These are phyloP conservation scores for Pocillopora damicornis DNA, from an alignment of 64 coral and sea anemone species.

Conservation along the genomic window DNA sequence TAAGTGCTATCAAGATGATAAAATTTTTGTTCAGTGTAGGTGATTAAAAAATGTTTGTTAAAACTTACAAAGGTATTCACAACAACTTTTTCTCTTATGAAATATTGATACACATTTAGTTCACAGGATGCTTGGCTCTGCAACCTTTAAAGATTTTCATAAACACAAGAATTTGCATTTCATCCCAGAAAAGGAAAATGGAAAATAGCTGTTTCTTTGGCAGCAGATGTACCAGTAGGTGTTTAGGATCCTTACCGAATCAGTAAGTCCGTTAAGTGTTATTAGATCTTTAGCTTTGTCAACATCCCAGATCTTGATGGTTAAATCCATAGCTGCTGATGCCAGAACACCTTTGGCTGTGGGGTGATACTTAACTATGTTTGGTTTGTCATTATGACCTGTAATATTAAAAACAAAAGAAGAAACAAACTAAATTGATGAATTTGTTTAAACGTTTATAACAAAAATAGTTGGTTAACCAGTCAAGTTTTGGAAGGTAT, in stretches of 20 bases:
- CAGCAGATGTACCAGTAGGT: not conserved
- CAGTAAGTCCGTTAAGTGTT: slow-evolving; percentile 72
- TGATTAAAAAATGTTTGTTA: too few relatives aligned
- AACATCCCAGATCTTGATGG: slow-evolving; percentile 92
- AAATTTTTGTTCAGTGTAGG: too few relatives aligned
- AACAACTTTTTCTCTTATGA: too few relatives aligned
- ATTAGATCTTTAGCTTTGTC: slow-evolving; percentile 42
- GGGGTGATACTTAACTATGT: slow-evolving; percentile 86
- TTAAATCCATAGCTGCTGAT: slow-evolving; percentile 77
- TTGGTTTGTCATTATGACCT: slow-evolving; percentile 92
- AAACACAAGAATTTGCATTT: too few relatives aligned
- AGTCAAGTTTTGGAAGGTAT: too few relatives aligned
- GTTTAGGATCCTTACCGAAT: slow-evolving; percentile 47
- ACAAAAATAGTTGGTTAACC: not conserved
- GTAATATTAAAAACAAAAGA: not conserved
- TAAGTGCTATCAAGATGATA: too few relatives aligned
- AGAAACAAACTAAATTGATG: not conserved
- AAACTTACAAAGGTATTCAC: too few relatives aligned
- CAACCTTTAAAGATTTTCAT: too few relatives aligned
- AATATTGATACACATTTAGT: too few relatives aligned
- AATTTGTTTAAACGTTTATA: not conserved
- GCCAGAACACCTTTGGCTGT: slow-evolving; percentile 79
- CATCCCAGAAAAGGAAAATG: not conserved
- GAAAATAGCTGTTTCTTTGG: not conserved
- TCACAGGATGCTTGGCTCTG: too few relatives aligned